phyloP scores from a whole-genome alignment of 2,888 invertebrate species.

The Cephus runcator region DNA sequence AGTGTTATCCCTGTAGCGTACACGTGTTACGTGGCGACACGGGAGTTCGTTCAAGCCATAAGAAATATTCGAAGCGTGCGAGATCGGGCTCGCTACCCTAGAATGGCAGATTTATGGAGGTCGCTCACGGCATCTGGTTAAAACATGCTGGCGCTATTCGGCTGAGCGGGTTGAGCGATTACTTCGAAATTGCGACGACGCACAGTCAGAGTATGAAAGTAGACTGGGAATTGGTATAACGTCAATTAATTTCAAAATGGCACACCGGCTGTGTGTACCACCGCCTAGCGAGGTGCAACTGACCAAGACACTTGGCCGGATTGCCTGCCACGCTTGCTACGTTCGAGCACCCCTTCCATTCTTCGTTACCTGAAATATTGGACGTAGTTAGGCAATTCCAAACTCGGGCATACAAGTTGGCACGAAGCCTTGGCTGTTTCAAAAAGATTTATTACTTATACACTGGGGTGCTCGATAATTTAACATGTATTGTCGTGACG shows the following conservation, averaged over 20 bases:
- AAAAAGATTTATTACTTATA: not conserved
- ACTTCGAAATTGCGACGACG: conserved; percentile 22
- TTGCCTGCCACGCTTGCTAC: conserved; percentile 45
- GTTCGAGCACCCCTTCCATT: conserved; percentile 20
- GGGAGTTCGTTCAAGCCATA: conserved; percentile 46
- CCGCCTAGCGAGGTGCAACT: conserved; percentile 24
- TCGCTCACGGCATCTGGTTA: conserved; percentile 54
- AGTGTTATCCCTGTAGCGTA: conserved; percentile 12
- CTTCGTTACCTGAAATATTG: conserved; percentile 43
- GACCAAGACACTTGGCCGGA: conserved; percentile 46
- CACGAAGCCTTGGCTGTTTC: not conserved
- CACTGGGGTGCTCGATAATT: not conserved
- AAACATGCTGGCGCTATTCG: conserved; percentile 48
- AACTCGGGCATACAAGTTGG: conserved; percentile 17
- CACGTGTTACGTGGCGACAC: conserved; percentile 34
- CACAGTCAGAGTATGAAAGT: not conserved
- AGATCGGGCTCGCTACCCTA: conserved; percentile 50
- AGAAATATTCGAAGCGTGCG: conserved; percentile 52
- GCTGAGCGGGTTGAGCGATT: conserved; percentile 32
- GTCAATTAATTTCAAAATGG: conserved; percentile 30
- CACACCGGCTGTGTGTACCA: not conserved
- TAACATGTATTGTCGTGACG: not conserved
- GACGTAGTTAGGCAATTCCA: conserved; percentile 39
- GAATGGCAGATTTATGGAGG: conserved; percentile 57
- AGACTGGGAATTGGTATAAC: conserved; percentile 32